Evolutionary conservation across 2,888 invertebrate genomes (phyloP), one percentile per base, ranked within the genome.

Genomic region (Sarcophaga carnaria): DNA sequence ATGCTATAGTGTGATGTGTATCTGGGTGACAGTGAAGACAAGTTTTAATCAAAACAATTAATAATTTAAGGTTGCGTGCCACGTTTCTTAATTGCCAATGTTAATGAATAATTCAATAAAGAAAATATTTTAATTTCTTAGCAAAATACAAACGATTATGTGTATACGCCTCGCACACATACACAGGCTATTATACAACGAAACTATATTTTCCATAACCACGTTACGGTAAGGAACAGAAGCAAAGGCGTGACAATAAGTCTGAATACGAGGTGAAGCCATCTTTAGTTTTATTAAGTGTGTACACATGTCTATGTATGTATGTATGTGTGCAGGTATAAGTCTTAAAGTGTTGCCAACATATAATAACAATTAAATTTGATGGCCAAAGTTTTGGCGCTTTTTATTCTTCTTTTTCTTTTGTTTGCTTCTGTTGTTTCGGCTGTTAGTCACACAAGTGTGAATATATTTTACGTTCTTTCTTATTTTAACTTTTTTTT

Each of bases 41-140:
- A 91, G 90, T 54, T 92, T 93, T 92, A 92, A 92, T 93, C 91
- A 92, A 92, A 93, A 92, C 93, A 92, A 92, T 92, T 92, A 92
- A 91, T 93, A 93, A 92, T 92, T 93, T 91, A 92, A 91, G 37
- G 92, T 92, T 92, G 90, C 91, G 90, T 90, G 92, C 89, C 88
- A 45, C 45, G 70, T 84, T 78, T 88, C 89, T 91, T 92, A 92
- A 92, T 91, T 93, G 91, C 90, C 90, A 89, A 90, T 90, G 81
- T 63, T 79, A 84, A 92, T 92, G 90, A 90, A 91, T 93, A 92
- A 92, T 92, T 91, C 90, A 92, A 92, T 91, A 90, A 54, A 14
- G 72, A 83, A 92, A 90, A 83, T 66, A 75, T 69, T 75, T 74
- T 71, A 66, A 66, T 17, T 75, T 45, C 37, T 37, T 64, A 66